Evolutionary conservation across 2,888 invertebrate species (phyloP), one percentile per base, ranked within the genome.

Genomic region (Hofmannophila pseudospretella): DNA sequence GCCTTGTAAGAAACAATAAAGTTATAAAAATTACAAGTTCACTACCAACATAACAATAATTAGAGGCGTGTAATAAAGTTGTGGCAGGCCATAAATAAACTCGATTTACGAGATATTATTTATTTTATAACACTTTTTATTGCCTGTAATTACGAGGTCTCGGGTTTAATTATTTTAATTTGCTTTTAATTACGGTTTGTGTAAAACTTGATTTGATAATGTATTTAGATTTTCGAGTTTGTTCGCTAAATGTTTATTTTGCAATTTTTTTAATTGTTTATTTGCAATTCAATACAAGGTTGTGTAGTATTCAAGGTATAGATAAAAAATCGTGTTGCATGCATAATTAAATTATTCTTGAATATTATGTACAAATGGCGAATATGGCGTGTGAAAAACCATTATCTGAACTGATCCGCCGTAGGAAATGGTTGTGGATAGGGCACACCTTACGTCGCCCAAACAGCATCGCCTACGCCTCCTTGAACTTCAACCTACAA

Each of bases 51-150:
- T 4, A 1, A 8, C 1, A 2, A 23, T 23, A 23, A n/a, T 23
- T 8, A n/a, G 23, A n/a, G 23, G 23, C n/a, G n/a, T 22, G 8
- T 2, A 22, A 7, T 22, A 22, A 19, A 32, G 10, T 36, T 32
- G 16, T 32, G 27, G 33, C 38, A 32, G 38, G 33, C 23, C 20
- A 16, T 38, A 38, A 38, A 38, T 38, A 33, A 29, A 4, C 9
- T 9, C 4, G 19, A 8, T 38, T 38, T 33, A 38, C 33, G 38
- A 38, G 26, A 14, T 26, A 32, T 36, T 36, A 20, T 37, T 28
- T 20, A 23, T 12, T 36, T 36, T 36, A 36, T 31, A 7, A 9
- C 30, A 9, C 7, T 14, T 28, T 36, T 36, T 36, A 36, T 32
- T 31, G 25, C 36, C 7, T 26, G 12, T 36, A 36, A 36, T 36